Evolutionary conservation across 2,797 vertebrate genomes (phyloP), one percentile per base, ranked within the genome.

Genomic region (Microctenopoma stevenorrisi): DNA sequence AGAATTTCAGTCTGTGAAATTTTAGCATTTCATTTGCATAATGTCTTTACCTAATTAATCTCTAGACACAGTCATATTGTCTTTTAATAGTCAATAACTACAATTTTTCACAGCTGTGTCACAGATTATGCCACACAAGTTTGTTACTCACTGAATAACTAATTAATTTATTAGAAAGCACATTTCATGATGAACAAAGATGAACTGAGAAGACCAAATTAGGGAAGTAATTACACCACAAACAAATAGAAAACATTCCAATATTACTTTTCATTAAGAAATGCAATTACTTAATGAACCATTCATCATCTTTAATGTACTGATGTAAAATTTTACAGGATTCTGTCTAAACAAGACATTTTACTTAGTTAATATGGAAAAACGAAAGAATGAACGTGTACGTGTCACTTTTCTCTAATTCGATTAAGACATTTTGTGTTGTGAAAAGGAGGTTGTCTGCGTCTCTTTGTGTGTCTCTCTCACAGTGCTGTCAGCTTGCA

Each of bases 151-250:
- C n/a, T 14, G 18, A 71, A 79, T 82, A 75, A 83, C 75, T 77
- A 72, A 82, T 86, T 72, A 83, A 77, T 77, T 78, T 71, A 88
- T 87, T 73, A 57, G 67, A 73, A 52, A 15, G 44, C 59, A 63
- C 67, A 65, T 72, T 85, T 68, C 52, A 56, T 50, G 54, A 67
- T 59, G 62, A 78, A 79, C 72, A 68, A 58, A 50, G 67, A 81
- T 63, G 51, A 78, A 76, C 62, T 0, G 3, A 49, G 52, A 60
- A 63, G 63, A 76, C 37, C 53, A 67, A 76, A 80, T 83, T 74
- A 65, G 55, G 42, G 51, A 76, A 55, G 68, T 59, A 80, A 88
- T 87, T 85, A 78, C 79, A 75, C 68, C 59, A 48, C 63, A 67
- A 74, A 74, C 26, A 63, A 59, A 68, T 52, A 37, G 22, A 81